Evolutionary conservation across 2,113 vertebrate genomes (phyloP).

Genomic region (Gopherus evgoodei): DNA sequence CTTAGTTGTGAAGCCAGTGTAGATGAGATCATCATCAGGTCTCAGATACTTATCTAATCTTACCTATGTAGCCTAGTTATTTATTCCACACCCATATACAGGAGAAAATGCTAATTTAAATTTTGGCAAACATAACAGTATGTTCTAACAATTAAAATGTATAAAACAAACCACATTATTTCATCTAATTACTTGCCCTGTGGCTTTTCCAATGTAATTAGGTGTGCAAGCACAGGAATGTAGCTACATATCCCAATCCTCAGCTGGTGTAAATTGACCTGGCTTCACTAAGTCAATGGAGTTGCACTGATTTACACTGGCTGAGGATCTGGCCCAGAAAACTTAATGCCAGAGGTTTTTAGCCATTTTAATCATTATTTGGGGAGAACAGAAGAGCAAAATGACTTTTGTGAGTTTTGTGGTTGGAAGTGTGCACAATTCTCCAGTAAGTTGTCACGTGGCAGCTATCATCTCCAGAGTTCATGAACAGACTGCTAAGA

Average conservation of each 20-base stretch:
- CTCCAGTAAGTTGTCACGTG: background rate
- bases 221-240: background rate
- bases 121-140: background rate
- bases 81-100: background rate
- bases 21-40: background rate
- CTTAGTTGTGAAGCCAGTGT: background rate
- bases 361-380: accelerated
- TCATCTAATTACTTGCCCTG: conserved; percentile 9
- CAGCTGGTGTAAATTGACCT: conserved; percentile 28
- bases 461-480: background rate
- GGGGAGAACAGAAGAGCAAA: background rate
- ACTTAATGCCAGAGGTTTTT: background rate
- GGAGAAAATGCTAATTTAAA: background rate
- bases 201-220: background rate
- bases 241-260: conserved; percentile 9
- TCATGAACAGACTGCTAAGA: background rate
- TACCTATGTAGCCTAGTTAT: background rate
- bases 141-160: background rate
- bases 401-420: accelerated
- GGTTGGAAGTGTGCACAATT: background rate
- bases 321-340: conserved; percentile 33
- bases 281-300: background rate
- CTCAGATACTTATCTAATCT: background rate
- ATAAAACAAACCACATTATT: background rate
- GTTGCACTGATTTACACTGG: conserved; percentile 61